phyloP scores from a whole-genome alignment of 1,140 invertebrate species.

The Drosophila sucinea region DNA sequence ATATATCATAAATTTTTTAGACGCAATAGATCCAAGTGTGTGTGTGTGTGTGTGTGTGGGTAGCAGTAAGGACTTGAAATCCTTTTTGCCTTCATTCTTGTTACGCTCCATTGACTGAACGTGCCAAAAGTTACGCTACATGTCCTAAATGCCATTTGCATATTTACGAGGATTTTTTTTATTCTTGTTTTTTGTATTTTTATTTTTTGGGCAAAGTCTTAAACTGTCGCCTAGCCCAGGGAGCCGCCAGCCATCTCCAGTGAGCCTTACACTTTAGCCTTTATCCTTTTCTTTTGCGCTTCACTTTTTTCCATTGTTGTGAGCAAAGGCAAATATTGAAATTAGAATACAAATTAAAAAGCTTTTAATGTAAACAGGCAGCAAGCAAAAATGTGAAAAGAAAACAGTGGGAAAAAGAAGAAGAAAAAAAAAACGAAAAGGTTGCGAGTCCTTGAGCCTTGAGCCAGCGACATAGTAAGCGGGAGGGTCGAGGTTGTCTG shows the following conservation, averaged over 20 bases:
- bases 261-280: conserved; percentile 22
- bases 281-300: conserved; percentile 36
- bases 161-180: conserved; percentile 45
- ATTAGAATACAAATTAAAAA: conserved; percentile 81
- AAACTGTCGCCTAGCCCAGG: conserved; percentile 20
- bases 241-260: neutral
- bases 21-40: neutral
- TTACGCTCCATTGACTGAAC: conserved; percentile 57
- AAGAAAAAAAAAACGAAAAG: conserved; percentile 35
- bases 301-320: conserved; percentile 70
- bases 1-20: conserved; percentile 3
- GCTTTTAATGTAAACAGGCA: conserved; percentile 76
- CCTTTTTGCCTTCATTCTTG: conserved; percentile 14
- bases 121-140: conserved; percentile 76
- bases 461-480: conserved; percentile 11
- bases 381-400: conserved; percentile 3
- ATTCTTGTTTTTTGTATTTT: too few species aligned
- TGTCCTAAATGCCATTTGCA: conserved; percentile 76
- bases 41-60: neutral
- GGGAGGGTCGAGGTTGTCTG: neutral
- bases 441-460: conserved; percentile 37
- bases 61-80: conserved; percentile 1
- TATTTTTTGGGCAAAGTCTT: conserved; percentile 21
- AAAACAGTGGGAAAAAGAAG: neutral
- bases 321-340: conserved; percentile 71